phyloP scores from a whole-genome alignment of 2,113 vertebrate species.

The Quiscalus mexicanus region DNA sequence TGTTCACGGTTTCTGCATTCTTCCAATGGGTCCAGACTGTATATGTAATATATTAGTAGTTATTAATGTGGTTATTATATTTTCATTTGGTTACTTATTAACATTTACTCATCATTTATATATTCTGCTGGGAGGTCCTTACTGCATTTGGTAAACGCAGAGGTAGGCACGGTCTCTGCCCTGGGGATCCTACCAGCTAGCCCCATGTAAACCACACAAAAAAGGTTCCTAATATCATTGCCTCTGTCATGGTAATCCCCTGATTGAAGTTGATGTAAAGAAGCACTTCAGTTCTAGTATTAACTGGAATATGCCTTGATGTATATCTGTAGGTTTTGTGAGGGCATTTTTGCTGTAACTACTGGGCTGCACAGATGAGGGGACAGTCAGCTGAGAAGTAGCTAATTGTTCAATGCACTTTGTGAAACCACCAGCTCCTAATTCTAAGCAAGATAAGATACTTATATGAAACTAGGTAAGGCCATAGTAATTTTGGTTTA shows the following conservation, averaged over 20 bases:
- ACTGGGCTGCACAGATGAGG: not conserved
- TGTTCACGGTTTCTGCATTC: not conserved
- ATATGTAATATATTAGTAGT: not conserved
- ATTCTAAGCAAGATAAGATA: not conserved
- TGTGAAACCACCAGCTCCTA: not conserved
- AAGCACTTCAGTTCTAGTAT: not conserved
- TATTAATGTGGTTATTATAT: not conserved
- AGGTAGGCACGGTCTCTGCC: accelerated
- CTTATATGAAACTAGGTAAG: not conserved
- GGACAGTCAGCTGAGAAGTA: not conserved
- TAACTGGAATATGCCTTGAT: not conserved
- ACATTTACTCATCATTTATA: not conserved
- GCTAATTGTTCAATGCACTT: not conserved
- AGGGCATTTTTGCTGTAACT: not conserved
- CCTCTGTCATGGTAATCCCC: not conserved
- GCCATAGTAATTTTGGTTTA: not conserved
- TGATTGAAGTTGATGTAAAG: not conserved
- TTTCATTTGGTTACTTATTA: not conserved
- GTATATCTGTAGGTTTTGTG: not conserved
- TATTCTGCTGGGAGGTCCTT: not conserved
- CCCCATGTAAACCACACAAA: not conserved
- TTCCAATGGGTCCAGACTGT: not conserved
- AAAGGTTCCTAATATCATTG: not conserved
- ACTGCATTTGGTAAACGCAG: not conserved
- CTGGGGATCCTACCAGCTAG: not conserved